Evolutionary conservation across 2,797 vertebrate genomes (phyloP).

Genomic region (Borostomias antarcticus): DNA sequence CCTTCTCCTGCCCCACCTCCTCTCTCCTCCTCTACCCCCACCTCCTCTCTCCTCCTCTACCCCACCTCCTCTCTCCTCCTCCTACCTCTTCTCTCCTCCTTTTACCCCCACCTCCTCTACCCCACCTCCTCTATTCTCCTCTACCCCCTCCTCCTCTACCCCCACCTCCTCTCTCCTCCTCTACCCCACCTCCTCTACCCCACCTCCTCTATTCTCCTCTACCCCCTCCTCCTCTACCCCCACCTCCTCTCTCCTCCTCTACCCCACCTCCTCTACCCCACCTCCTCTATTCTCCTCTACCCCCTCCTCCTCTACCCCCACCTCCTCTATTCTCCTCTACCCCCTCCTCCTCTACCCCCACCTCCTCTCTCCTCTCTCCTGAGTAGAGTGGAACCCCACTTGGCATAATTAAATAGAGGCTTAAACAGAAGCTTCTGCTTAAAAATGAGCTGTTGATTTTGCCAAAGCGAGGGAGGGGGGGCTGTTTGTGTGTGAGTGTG

Average conservation of each 20-base stretch:
- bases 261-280: background rate
- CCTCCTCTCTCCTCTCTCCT: background rate
- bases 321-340: background rate
- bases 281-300: background rate
- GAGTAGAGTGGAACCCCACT: constrained; percentile 52
- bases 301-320: background rate
- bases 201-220: too few species aligned
- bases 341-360: background rate
- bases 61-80: background rate
- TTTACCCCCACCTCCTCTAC: background rate
- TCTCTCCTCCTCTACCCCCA: too few species aligned
- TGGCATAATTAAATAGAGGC: constrained; percentile 75
- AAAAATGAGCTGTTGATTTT: constrained; percentile 76
- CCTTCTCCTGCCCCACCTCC: background rate
- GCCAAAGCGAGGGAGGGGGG: constrained; percentile 58
- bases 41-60: background rate
- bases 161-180: too few species aligned
- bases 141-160: background rate
- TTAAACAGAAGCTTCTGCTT: constrained; percentile 67
- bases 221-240: too few species aligned
- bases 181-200: too few species aligned
- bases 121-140: background rate
- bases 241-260: background rate
- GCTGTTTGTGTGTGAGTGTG: constrained; percentile 4
- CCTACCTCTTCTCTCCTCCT: background rate